Base-by-base conservation (phyloP, 2,113 vertebrate genomes). In the Sorex fumeus region DNA sequence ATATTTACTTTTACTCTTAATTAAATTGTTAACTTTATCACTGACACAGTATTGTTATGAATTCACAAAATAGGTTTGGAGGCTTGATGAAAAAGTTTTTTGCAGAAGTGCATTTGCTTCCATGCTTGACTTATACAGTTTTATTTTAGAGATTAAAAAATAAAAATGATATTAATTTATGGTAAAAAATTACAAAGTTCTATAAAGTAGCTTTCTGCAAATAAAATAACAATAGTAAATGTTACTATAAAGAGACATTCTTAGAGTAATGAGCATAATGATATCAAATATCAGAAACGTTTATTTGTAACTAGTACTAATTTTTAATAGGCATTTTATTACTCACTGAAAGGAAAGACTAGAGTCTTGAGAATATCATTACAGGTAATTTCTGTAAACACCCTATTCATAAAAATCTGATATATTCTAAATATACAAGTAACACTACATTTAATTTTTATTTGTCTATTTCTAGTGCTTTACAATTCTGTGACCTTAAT, bases 281-380 rank as follows among this genome's bases (percentile, higher is more conserved):
- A 64, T 83, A 32, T 40, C 47, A 1, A 15, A 84, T 83, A 40
- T 47, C 40, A 1, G 19, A 84, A 67, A 2, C 0, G 27, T 74
- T 71, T 79, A 30, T 47, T 83, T 82, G n/a, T 30, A 36, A 47
- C n/a, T 84, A 80, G n/a, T 50, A 40, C 77, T 80, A 66, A 83
- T 43, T 82, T 57, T 43, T 91, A 81, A 40, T 71, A 2, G 77
- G 0, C 3, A 34, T 85, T 71, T 82, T 91, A 83, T 0, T 3
- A 74, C 77, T 57, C 43, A 6, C n/a, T 71, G 79, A 85, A 50
- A 21, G 36, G 30, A 27, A 77, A 36, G 7, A 62, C n/a, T 43
- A 34, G 32, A 91, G 72, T 66, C 32, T 30, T 2, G 64, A 70
- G 16, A 84, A 45, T 32, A 79, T 43, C 36, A 53, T 53, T 40